Evolutionary conservation across 2,888 invertebrate species (phyloP).

Genomic region (Pharmacophagus antenor): DNA sequence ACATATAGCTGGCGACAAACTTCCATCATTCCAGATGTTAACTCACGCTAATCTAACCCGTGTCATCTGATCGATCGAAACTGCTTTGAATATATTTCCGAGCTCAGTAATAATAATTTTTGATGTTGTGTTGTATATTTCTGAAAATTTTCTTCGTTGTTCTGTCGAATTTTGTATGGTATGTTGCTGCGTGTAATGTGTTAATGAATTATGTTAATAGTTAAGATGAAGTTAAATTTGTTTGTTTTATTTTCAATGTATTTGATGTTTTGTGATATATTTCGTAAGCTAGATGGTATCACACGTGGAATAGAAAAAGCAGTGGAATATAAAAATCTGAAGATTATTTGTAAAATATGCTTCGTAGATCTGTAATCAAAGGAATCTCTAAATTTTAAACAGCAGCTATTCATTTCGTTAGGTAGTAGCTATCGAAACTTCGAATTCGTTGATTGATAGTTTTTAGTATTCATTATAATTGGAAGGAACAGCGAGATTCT

Average conservation of each 20-base stretch:
- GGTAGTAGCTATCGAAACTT: not conserved
- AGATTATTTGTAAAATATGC: conserved; percentile 9
- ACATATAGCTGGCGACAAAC: conserved; percentile 15
- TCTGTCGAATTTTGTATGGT: not conserved
- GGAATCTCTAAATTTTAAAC: conserved; percentile 16
- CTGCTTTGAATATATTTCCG: conserved; percentile 2
- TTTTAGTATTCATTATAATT: not conserved
- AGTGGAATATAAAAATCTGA: conserved; percentile 1
- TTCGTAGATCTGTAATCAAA: conserved; percentile 19
- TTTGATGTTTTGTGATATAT: not conserved
- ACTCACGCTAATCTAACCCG: not conserved
- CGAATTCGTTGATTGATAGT: not conserved
- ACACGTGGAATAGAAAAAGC: conserved; percentile 2
- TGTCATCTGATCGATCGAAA: conserved; percentile 3
- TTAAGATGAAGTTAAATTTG: not conserved
- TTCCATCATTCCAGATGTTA: not conserved
- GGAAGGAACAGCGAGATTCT: not conserved
- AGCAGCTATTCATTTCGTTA: not conserved
- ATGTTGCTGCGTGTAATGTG: not conserved
- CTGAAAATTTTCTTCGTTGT: not conserved
- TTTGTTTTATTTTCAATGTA: not conserved
- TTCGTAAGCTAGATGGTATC: conserved; percentile 3
- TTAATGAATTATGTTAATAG: not conserved
- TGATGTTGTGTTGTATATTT: not conserved
- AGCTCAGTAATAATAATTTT: not conserved